Conservation (phyloP, 1,140 invertebrate species). For the Zelostemma sp. region DNA sequence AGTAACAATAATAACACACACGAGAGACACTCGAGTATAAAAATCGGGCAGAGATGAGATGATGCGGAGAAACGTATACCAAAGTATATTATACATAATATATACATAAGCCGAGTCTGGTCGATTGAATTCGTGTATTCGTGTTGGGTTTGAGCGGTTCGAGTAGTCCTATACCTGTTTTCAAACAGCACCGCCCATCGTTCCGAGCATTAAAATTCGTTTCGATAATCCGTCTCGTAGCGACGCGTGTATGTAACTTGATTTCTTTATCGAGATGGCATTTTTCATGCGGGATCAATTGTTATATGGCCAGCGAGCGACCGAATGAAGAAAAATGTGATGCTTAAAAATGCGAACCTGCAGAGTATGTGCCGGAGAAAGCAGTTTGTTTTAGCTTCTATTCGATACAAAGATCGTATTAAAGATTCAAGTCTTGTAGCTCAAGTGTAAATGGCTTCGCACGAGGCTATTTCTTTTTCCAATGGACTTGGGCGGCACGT, state of each 20-base stretch:
- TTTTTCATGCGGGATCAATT: constrained; percentile 40
- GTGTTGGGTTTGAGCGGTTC: constrained; percentile 3
- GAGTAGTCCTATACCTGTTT: constrained; percentile 40
- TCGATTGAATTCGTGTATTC: constrained; percentile 12
- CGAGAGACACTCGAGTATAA: constrained; percentile 11
- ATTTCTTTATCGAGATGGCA: constrained; percentile 45
- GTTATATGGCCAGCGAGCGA: constrained; percentile 25
- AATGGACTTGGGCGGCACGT: too few relatives aligned
- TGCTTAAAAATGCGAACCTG: too few relatives aligned
- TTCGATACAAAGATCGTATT: too few relatives aligned
- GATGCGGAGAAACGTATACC: too few relatives aligned
- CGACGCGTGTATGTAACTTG: constrained; percentile 45
- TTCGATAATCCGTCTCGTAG: constrained; percentile 46
- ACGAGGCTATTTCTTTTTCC: too few relatives aligned
- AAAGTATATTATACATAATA: too few relatives aligned
- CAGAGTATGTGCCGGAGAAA: too few relatives aligned
- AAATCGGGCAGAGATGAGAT: constrained; percentile 22
- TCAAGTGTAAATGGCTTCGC: too few relatives aligned
- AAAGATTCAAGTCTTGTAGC: too few relatives aligned
- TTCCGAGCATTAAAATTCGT: constrained; percentile 30
- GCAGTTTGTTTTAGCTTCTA: too few relatives aligned
- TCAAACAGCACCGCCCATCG: constrained; percentile 30
- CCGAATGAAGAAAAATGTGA: constrained; percentile 23
- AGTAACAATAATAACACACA: not conserved
- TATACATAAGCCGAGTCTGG: constrained; percentile 15